phyloP scores from a whole-genome alignment of 2,888 invertebrate species.

The Temnothorax unifasciatus region DNA sequence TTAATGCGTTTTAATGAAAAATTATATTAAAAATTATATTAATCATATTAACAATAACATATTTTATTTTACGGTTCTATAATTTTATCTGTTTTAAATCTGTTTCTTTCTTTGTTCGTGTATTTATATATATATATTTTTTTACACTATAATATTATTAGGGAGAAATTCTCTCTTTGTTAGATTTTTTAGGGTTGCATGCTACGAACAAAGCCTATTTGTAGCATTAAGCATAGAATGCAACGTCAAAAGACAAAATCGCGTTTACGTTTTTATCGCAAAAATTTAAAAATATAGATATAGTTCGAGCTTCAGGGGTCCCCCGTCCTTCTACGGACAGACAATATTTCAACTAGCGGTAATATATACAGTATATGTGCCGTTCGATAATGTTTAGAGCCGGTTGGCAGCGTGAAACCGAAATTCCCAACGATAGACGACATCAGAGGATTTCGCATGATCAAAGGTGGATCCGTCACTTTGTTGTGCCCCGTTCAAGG shows the following conservation, averaged over 20 bases:
- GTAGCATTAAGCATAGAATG: neutral
- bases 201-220: neutral
- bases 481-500: slow-evolving; percentile 92
- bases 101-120: neutral
- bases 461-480: slow-evolving; percentile 86
- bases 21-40: neutral
- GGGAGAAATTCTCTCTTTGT: neutral
- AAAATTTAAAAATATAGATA: slow-evolving; percentile 5
- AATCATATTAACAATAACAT: neutral
- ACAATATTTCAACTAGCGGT: neutral
- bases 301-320: slow-evolving; percentile 59
- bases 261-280: neutral
- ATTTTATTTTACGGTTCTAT: neutral
- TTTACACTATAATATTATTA: neutral
- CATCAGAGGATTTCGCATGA: slow-evolving; percentile 81
- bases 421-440: slow-evolving; percentile 87
- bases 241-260: neutral
- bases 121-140: neutral
- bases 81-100: neutral
- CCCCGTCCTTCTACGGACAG: slow-evolving; percentile 42
- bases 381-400: slow-evolving; percentile 85
- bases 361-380: slow-evolving; percentile 3
- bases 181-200: neutral
- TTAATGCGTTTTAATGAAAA: neutral
- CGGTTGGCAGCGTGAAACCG: slow-evolving; percentile 88